Conservation (phyloP, 1,140 invertebrate species). For the Procambarus virginalis region DNA sequence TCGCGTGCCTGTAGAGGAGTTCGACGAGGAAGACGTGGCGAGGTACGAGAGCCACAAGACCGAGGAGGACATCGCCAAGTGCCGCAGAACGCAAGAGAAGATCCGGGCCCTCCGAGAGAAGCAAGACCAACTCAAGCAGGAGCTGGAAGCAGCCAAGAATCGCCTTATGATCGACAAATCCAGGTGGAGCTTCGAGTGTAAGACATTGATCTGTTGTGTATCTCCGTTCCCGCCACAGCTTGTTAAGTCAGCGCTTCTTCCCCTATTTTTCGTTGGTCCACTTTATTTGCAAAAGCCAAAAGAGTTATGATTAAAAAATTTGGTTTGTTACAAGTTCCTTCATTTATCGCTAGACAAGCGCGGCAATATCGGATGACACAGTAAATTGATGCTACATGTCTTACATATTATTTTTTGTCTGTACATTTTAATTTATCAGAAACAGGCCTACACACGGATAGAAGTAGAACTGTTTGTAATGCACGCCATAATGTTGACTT, state of each 20-base stretch:
- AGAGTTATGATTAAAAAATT: background rate
- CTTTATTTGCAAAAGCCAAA: background rate
- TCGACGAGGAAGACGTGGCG: conserved; percentile 67
- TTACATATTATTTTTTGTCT: background rate
- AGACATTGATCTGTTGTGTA: conserved; percentile 72
- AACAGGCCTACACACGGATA: background rate
- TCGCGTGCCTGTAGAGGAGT: conserved; percentile 35
- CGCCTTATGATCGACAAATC: conserved; percentile 77
- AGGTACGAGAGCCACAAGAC: conserved; percentile 62
- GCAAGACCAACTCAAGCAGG: conserved; percentile 77
- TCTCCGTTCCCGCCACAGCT: conserved; percentile 17
- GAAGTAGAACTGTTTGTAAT: background rate
- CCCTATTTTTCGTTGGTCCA: background rate
- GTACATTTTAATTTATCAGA: background rate
- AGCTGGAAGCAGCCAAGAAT: conserved; percentile 73
- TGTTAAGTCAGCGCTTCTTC: conserved; percentile 14
- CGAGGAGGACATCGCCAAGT: conserved; percentile 62
- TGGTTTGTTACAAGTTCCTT: conserved; percentile 1
- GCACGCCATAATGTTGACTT: background rate
- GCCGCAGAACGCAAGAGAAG: conserved; percentile 73
- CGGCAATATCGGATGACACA: conserved; percentile 45
- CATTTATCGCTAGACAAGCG: background rate
- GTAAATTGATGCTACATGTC: conserved; percentile 42
- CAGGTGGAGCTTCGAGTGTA: conserved; percentile 80
- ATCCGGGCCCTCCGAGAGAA: conserved; percentile 77